Percentiles rank a stretch among this genome's conserved stretches.
These are phyloP conservation scores for Orussus abietinus DNA, from an alignment of 1,140 invertebrate species.

Conservation along the genomic window DNA sequence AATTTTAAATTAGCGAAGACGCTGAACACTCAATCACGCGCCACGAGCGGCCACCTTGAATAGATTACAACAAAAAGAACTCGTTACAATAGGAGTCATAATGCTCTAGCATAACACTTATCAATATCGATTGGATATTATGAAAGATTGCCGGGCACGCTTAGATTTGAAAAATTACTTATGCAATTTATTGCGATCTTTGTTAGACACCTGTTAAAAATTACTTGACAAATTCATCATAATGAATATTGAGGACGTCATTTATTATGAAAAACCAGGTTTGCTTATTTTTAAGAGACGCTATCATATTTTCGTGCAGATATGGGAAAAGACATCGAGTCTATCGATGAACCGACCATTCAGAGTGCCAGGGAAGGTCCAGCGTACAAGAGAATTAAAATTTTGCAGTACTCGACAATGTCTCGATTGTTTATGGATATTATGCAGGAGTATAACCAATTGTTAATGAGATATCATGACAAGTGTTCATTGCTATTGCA, in stretches of 20 bases:
- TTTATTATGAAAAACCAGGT: constrained; percentile 1
- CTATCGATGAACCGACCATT: constrained; percentile 31
- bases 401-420: constrained; percentile 53
- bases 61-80: no score
- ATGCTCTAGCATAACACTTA: no score
- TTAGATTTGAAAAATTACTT: no score
- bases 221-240: background rate
- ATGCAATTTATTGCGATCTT: no score
- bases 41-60: no score
- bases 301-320: constrained; percentile 30
- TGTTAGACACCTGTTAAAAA: no score
- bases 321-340: constrained; percentile 32
- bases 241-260: background rate
- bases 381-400: constrained; percentile 46
- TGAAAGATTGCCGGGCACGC: no score
- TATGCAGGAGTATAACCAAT: constrained; percentile 72
- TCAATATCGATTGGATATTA: no score
- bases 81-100: no score
- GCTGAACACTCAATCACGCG: no score
- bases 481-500: constrained; percentile 71
- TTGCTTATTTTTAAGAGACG: no score
- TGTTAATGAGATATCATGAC: constrained; percentile 68
- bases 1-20: no score
- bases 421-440: constrained; percentile 53
- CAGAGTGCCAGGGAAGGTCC: constrained; percentile 28